Percentiles rank a stretch among this genome's conserved stretches.
Conservation (phyloP, 2,888 invertebrate species). For the Sturmia bella region DNA sequence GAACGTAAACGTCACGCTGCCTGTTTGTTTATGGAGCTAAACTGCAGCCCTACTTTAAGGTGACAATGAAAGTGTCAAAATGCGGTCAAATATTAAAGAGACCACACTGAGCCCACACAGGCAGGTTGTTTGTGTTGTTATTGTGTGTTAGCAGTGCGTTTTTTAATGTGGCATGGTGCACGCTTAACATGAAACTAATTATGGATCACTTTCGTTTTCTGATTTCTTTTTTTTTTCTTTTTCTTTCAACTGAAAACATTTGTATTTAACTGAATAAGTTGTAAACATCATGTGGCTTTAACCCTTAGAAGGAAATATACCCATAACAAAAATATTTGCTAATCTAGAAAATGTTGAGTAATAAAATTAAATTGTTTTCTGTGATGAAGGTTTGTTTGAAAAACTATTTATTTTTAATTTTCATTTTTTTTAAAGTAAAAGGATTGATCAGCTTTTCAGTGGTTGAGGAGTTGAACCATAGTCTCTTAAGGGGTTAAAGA, state of each 20-base stretch:
- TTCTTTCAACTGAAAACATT: too few species aligned
- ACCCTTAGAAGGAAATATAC: neutral
- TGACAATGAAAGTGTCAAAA: conserved; percentile 71
- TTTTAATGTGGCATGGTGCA: neutral
- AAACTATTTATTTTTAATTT: too few species aligned
- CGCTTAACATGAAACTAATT: conserved; percentile 26
- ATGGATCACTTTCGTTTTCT: conserved; percentile 34
- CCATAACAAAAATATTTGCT: too few species aligned
- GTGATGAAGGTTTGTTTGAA: too few species aligned
- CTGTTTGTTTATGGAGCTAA: conserved; percentile 68
- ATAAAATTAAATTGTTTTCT: too few species aligned
- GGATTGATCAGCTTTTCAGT: too few species aligned
- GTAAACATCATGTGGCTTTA: too few species aligned
- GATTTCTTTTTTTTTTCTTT: conserved; percentile 57
- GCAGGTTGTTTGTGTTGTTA: conserved; percentile 31
- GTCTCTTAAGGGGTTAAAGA: conserved; percentile 24
- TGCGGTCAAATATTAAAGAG: conserved; percentile 52
- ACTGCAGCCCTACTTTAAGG: conserved; percentile 71
- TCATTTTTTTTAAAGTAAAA: too few species aligned
- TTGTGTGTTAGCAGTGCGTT: neutral
- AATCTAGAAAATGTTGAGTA: too few species aligned
- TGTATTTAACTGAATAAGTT: too few species aligned
- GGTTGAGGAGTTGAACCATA: too few species aligned
- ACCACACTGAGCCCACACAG: conserved; percentile 46
- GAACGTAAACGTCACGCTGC: conserved; percentile 25